These are phyloP conservation scores for Callyntrura sp. DNA, from an alignment of 2,888 invertebrate genomes.

Conservation along the genomic window DNA sequence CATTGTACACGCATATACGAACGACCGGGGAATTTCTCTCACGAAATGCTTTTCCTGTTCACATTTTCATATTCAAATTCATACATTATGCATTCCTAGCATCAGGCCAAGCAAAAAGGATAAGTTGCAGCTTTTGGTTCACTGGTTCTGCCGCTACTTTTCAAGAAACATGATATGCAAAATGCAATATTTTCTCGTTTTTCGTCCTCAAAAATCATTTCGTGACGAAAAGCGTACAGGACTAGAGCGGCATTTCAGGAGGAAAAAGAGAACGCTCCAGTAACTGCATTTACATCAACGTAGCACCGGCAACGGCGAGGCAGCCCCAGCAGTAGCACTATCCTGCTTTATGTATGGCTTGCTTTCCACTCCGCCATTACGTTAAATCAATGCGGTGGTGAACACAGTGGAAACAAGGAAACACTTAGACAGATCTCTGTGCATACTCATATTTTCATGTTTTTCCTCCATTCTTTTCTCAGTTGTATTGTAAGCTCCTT, in stretches of 20 bases:
- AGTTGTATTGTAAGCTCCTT: background rate
- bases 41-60: constrained; percentile 26
- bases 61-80: constrained; percentile 38
- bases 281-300: constrained; percentile 10
- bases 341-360: background rate
- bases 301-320: background rate
- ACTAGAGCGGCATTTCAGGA: background rate
- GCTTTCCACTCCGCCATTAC: background rate
- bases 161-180: constrained; percentile 28
- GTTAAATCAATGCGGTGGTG: background rate
- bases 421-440: background rate
- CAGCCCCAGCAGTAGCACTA: background rate
- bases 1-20: background rate
- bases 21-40: background rate
- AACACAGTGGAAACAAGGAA: background rate
- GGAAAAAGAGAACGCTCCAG: background rate
- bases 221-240: background rate
- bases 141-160: constrained; percentile 16
- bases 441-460: background rate
- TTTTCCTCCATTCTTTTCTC: background rate
- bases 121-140: constrained; percentile 40
- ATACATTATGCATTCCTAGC: constrained; percentile 35
- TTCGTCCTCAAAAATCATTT: background rate
- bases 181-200: constrained; percentile 17
- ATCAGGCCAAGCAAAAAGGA: constrained; percentile 26